Percentiles rank a stretch among this genome's conserved stretches.
These are phyloP conservation scores for Epinotia ramella DNA, from an alignment of 2,888 invertebrate species.

Conservation along the genomic window DNA sequence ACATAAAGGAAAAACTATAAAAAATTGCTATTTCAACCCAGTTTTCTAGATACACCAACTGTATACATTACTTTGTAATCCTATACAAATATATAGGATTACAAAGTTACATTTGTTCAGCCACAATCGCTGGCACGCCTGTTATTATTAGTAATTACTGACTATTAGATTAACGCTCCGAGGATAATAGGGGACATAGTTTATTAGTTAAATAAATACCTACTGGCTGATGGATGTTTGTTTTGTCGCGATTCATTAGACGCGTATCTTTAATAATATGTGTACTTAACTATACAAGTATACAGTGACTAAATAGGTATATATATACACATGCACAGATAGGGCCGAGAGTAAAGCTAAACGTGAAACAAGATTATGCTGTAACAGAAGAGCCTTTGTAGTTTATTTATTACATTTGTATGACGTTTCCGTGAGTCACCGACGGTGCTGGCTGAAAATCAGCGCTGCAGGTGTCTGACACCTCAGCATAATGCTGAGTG, in stretches of 20 bases:
- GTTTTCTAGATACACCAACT: no score
- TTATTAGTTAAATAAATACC: conserved; percentile 24
- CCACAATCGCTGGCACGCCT: conserved; percentile 46
- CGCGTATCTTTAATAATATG: conserved; percentile 7
- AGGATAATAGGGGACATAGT: conserved; percentile 23
- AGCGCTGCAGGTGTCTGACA: no score
- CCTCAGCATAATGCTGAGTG: no score
- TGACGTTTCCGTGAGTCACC: no score
- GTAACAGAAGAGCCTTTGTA: neutral
- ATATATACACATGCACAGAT: no score
- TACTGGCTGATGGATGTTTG: conserved; percentile 23
- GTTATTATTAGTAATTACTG: conserved; percentile 43
- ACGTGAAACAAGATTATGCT: neutral
- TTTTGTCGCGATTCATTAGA: conserved; percentile 20
- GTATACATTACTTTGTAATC: no score
- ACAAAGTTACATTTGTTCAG: no score
- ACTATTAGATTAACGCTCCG: conserved; percentile 38
- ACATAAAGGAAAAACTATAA: no score
- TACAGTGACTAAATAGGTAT: neutral
- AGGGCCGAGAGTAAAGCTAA: neutral
- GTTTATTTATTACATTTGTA: no score
- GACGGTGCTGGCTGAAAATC: no score
- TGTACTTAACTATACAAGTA: conserved; percentile 6
- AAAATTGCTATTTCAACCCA: no score
- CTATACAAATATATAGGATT: no score